Evolutionary conservation across 2,888 invertebrate genomes (phyloP).

Genomic region (Actias luna): DNA sequence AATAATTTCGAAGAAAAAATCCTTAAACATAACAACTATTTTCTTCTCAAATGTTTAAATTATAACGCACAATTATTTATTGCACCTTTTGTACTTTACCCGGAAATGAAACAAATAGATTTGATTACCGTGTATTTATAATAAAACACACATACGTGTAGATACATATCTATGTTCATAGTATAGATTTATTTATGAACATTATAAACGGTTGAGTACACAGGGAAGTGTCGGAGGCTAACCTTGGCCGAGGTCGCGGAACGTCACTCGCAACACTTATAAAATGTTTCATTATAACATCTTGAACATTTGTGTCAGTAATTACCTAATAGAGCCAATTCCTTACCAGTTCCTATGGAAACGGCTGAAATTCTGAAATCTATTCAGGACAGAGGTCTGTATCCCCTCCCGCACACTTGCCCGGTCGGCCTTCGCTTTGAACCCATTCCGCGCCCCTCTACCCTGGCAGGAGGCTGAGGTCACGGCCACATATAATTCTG

Average conservation of each 20-base stretch:
- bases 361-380: constrained; percentile 35
- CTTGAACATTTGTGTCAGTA: constrained; percentile 35
- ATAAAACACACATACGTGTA: constrained; percentile 20
- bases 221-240: constrained; percentile 72
- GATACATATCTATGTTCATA: constrained; percentile 26
- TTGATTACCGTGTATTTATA: constrained; percentile 39
- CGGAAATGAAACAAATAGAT: constrained; percentile 35
- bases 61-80: background rate
- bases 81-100: constrained; percentile 26
- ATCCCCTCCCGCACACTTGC: constrained; percentile 27
- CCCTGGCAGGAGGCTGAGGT: constrained; percentile 65
- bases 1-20: background rate
- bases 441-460: constrained; percentile 45
- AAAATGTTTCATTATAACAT: constrained; percentile 70
- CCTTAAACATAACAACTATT: no score
- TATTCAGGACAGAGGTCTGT: constrained; percentile 26
- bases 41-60: no score
- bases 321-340: constrained; percentile 38
- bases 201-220: constrained; percentile 69
- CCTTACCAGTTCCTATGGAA: constrained; percentile 36
- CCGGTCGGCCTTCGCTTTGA: constrained; percentile 48
- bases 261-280: constrained; percentile 73
- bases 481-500: constrained; percentile 69
- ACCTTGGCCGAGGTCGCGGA: constrained; percentile 77
- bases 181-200: constrained; percentile 48